These are phyloP conservation scores for Poeciliopsis prolifica DNA, from an alignment of 2,113 vertebrate genomes.

Conservation along the genomic window DNA sequence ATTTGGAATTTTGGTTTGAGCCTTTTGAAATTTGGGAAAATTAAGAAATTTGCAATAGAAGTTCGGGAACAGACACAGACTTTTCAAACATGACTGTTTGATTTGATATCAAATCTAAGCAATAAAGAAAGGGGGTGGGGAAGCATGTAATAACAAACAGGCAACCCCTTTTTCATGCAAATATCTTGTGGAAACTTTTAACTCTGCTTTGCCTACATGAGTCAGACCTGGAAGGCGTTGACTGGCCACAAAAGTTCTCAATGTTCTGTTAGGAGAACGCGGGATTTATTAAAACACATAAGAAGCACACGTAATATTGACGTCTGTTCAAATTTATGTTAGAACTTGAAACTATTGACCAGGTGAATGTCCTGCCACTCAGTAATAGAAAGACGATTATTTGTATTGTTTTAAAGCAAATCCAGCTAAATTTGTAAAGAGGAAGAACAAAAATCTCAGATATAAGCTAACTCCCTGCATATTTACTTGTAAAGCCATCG, in stretches of 20 bases:
- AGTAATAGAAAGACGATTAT: conserved; percentile 1
- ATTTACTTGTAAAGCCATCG: neutral
- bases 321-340: neutral
- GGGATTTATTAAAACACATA: neutral
- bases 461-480: neutral
- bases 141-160: neutral
- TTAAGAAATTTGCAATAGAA: neutral
- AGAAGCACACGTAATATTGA: neutral
- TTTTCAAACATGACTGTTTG: neutral
- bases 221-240: conserved; percentile 4
- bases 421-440: neutral
- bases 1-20: neutral
- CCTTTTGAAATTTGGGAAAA: neutral
- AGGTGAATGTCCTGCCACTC: neutral
- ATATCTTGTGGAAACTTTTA: conserved; percentile 19
- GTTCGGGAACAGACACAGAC: neutral
- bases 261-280: neutral
- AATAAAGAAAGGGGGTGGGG: neutral
- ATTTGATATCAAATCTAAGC: neutral
- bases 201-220: conserved; percentile 13
- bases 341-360: neutral
- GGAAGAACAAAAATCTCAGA: neutral
- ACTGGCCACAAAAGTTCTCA: neutral
- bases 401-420: conserved; percentile 23
- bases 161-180: conserved; percentile 41